Evolutionary conservation across 2,797 vertebrate genomes (phyloP).

Genomic region (Meda fulgida): DNA sequence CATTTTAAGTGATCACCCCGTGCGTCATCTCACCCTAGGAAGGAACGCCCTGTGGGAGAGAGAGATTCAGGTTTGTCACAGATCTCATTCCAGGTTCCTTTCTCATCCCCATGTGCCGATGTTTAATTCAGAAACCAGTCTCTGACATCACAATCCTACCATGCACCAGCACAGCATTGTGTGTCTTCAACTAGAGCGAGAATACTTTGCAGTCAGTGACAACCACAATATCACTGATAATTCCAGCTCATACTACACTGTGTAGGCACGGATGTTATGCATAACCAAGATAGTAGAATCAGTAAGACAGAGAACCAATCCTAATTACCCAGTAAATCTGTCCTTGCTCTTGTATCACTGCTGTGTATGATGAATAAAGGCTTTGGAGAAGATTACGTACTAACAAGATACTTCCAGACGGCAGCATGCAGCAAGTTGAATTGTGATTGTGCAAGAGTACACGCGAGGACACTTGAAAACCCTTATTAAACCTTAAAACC

Average conservation of each 20-base stretch:
- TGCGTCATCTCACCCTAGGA: slow-evolving; percentile 17
- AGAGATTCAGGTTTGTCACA: slow-evolving; percentile 28
- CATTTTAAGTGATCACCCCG: neutral
- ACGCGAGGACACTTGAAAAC: neutral
- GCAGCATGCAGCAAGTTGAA: slow-evolving; percentile 6
- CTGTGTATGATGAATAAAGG: slow-evolving; percentile 33
- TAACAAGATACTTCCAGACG: slow-evolving; percentile 5
- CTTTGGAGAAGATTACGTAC: slow-evolving; percentile 47
- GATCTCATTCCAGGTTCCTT: neutral
- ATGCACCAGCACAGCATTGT: neutral
- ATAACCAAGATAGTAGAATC: neutral
- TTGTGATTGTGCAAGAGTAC: slow-evolving; percentile 28
- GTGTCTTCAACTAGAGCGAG: neutral
- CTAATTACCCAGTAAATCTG: slow-evolving; percentile 43
- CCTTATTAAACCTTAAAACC: neutral
- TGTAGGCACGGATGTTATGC: neutral
- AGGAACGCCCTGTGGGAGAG: slow-evolving; percentile 41
- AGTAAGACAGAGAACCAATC: slow-evolving; percentile 36
- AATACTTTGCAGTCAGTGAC: neutral
- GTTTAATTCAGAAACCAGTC: slow-evolving; percentile 6
- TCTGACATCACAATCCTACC: neutral
- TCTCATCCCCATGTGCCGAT: neutral
- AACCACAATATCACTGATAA: neutral
- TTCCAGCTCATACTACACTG: neutral
- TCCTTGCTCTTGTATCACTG: slow-evolving; percentile 3